A percentile compares a stretch with the other conserved stretches of the same genome.
phyloP scores from a whole-genome alignment of 1,140 invertebrate species.

The Lordiphosa stackelbergi region DNA sequence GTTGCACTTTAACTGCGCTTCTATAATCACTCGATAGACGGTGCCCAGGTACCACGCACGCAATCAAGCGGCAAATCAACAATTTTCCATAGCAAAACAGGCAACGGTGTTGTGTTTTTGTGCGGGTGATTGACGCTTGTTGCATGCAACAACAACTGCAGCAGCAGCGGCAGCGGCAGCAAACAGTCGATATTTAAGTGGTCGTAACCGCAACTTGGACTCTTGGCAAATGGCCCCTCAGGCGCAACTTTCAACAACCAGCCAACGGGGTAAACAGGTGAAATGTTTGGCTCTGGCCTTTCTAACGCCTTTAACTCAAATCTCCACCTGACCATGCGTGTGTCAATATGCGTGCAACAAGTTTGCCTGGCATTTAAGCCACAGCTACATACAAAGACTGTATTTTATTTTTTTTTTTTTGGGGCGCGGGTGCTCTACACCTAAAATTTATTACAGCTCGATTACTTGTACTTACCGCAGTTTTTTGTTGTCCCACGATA shows the following conservation, averaged over 20 bases:
- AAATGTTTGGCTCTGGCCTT: conserved; percentile 65
- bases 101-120: conserved; percentile 56
- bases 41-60: conserved; percentile 43
- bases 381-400: no score
- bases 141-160: conserved; percentile 57
- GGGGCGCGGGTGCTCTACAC: conserved; percentile 61
- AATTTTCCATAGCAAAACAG: conserved; percentile 71
- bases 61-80: conserved; percentile 75
- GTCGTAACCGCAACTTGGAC: conserved; percentile 65
- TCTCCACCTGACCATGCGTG: conserved; percentile 41
- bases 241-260: conserved; percentile 43
- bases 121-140: conserved; percentile 74
- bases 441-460: conserved; percentile 74
- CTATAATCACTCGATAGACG: conserved; percentile 54
- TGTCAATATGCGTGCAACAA: conserved; percentile 73
- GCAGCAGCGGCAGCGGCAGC: conserved; percentile 28
- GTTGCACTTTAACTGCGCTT: conserved; percentile 41
- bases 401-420: conserved; percentile 29
- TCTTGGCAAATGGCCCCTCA: conserved; percentile 45
- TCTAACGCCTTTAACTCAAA: conserved; percentile 34
- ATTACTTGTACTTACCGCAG: conserved; percentile 74
- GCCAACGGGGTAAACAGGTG: conserved; percentile 49
- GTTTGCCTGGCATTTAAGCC: conserved; percentile 30
- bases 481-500: conserved; percentile 50
- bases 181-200: conserved; percentile 72